Evolutionary conservation across 2,797 vertebrate species (phyloP).

Genomic region (Pangasius macronema): DNA sequence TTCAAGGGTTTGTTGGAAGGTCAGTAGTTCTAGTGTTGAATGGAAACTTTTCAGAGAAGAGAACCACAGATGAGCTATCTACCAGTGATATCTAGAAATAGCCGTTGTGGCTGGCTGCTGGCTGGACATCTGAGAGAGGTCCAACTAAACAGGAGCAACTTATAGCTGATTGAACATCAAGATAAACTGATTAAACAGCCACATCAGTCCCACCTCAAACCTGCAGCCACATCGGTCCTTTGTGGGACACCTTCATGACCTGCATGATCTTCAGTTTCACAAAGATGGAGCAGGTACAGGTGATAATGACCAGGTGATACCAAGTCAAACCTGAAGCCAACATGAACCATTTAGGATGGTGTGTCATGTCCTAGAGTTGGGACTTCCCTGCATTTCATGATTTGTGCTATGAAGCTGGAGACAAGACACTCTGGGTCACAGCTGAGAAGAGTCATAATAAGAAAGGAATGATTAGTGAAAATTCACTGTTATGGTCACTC

Average conservation of each 20-base stretch:
- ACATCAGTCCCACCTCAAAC: neutral
- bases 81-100: neutral
- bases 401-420: neutral
- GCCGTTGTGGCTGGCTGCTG: neutral
- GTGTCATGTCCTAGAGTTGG: neutral
- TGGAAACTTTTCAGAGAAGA: neutral
- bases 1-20: neutral
- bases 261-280: neutral
- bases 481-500: neutral
- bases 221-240: neutral
- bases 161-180: neutral
- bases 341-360: neutral
- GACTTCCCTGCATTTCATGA: neutral
- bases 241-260: neutral
- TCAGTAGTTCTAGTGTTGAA: neutral
- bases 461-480: neutral
- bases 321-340: neutral
- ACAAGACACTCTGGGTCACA: neutral
- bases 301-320: neutral
- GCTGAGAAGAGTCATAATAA: neutral
- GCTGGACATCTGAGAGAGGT: neutral
- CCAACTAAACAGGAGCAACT: neutral
- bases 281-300: neutral
- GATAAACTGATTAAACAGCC: neutral
- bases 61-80: no score